phyloP scores from a whole-genome alignment of 2,113 vertebrate species.

The Eupsittula cactorum region DNA sequence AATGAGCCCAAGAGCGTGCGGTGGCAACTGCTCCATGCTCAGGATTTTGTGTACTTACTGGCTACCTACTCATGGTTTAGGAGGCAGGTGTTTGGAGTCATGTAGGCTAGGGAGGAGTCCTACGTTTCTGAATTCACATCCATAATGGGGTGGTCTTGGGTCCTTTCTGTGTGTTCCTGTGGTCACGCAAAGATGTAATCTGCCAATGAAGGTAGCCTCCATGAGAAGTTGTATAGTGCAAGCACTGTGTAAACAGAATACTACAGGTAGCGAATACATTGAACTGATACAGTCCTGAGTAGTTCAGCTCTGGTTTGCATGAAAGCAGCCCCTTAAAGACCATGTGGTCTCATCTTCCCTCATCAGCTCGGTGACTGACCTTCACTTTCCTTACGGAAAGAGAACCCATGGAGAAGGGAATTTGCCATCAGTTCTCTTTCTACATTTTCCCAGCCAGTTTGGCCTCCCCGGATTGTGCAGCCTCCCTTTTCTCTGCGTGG shows the following conservation, averaged over 20 bases:
- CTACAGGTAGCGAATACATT: fast-evolving
- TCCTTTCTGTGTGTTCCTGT: not conserved
- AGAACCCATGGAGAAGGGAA: not conserved
- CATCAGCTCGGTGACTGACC: not conserved
- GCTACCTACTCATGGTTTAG: not conserved
- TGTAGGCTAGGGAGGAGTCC: not conserved
- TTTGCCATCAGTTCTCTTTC: not conserved
- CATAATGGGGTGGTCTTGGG: fast-evolving
- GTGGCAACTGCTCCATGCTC: not conserved
- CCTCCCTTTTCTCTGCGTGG: conserved; percentile 45
- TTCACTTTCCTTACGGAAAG: conserved; percentile 3
- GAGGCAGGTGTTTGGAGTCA: not conserved
- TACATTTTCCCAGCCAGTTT: conserved; percentile 20
- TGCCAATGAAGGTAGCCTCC: not conserved
- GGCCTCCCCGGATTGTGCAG: conserved; percentile 29
- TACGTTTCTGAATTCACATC: not conserved
- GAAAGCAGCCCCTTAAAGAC: not conserved
- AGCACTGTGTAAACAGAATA: not conserved
- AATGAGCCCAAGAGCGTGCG: not conserved
- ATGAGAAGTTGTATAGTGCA: not conserved
- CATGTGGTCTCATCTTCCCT: not conserved
- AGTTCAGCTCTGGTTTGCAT: not conserved
- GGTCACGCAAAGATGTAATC: not conserved
- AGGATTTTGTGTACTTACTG: not conserved
- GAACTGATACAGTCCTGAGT: not conserved